A percentile compares a stretch with the other conserved stretches of the same genome.
These are phyloP conservation scores for Andrena cerasifolii DNA, from an alignment of 1,140 invertebrate genomes.

Conservation along the genomic window DNA sequence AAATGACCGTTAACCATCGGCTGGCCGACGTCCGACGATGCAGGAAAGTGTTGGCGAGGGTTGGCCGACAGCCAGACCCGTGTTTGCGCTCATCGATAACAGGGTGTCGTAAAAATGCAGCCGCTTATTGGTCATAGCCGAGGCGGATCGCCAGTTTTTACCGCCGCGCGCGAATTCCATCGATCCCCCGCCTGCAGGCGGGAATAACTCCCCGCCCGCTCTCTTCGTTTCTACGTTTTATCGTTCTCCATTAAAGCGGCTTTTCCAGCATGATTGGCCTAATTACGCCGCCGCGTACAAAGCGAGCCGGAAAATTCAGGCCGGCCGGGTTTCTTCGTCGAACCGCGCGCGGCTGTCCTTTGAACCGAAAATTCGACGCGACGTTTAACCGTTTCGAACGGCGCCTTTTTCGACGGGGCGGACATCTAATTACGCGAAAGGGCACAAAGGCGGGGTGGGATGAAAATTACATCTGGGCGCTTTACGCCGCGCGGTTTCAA, in stretches of 20 bases:
- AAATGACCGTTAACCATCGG: conserved; percentile 24
- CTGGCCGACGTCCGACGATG: background rate
- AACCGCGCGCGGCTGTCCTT: background rate
- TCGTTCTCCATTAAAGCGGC: conserved; percentile 30
- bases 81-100: conserved; percentile 56
- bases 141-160: conserved; percentile 9
- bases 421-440: conserved; percentile 16
- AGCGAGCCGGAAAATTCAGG: conserved; percentile 9
- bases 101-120: conserved; percentile 48
- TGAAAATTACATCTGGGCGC: background rate
- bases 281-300: conserved; percentile 21
- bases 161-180: conserved; percentile 27
- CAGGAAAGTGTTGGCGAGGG: conserved; percentile 19
- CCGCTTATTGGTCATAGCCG: conserved; percentile 49
- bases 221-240: conserved; percentile 36
- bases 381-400: background rate
- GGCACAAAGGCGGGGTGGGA: background rate
- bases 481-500: background rate
- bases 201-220: background rate
- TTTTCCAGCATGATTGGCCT: conserved; percentile 25
- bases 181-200: conserved; percentile 1
- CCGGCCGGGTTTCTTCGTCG: conserved; percentile 14
- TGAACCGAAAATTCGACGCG: conserved; percentile 22
- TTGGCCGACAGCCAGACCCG: conserved; percentile 50
- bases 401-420: background rate